Percentiles rank a stretch among this genome's conserved stretches.
phyloP scores from a whole-genome alignment of 2,888 invertebrate species.

The Cantharis rustica region DNA sequence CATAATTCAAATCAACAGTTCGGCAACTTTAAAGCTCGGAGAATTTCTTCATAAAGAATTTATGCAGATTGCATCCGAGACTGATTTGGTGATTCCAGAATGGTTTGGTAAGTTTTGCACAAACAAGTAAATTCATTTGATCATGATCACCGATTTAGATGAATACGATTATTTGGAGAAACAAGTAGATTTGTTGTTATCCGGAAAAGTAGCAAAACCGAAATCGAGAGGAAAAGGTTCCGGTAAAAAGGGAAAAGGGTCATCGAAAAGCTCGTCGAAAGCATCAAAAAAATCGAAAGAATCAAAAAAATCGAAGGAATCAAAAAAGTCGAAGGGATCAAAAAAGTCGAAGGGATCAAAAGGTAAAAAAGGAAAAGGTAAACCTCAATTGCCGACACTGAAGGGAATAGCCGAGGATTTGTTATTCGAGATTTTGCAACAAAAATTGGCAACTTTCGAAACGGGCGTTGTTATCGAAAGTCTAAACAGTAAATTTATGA shows the following conservation, averaged over 20 bases:
- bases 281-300: not conserved
- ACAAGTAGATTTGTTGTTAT: constrained; percentile 40
- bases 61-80: constrained; percentile 35
- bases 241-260: constrained; percentile 24
- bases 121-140: not conserved
- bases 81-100: constrained; percentile 27
- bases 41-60: constrained; percentile 41
- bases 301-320: not conserved
- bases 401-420: constrained; percentile 41
- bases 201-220: constrained; percentile 33
- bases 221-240: constrained; percentile 4
- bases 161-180: constrained; percentile 42
- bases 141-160: constrained; percentile 34
- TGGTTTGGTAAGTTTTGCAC: constrained; percentile 1
- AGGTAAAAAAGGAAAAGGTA: constrained; percentile 14
- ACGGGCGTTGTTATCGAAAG: constrained; percentile 48
- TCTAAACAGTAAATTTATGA: constrained; percentile 46
- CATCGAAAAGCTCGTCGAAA: constrained; percentile 10
- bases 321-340: not conserved
- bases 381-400: constrained; percentile 35
- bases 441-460: constrained; percentile 33
- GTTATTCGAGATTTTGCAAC: constrained; percentile 39
- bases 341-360: constrained; percentile 21
- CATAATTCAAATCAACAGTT: constrained; percentile 41
- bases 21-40: constrained; percentile 43